Conservation (phyloP, 2,113 vertebrate genomes). For the Pachycephala philippinensis region DNA sequence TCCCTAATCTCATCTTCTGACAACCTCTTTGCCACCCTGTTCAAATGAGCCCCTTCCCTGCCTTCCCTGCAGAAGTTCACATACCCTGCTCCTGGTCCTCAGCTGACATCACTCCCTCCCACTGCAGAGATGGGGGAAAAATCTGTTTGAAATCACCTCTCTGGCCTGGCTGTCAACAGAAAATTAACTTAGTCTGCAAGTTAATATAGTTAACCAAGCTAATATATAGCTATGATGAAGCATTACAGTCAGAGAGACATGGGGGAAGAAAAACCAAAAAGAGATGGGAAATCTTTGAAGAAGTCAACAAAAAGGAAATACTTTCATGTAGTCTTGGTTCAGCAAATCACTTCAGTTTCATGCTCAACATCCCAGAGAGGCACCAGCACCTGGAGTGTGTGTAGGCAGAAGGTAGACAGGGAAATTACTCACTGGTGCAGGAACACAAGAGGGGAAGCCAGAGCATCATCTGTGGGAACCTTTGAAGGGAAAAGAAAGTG, state of each 20-base stretch:
- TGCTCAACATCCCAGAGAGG: background rate
- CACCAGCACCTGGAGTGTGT: background rate
- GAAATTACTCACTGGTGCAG: constrained; percentile 11
- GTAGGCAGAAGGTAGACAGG: constrained; percentile 14
- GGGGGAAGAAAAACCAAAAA: fast-evolving
- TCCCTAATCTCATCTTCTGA: background rate
- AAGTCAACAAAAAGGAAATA: background rate
- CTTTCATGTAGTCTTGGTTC: background rate
- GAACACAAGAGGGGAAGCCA: background rate
- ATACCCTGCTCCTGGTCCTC: background rate
- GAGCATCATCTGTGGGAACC: background rate
- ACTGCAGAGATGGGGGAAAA: background rate
- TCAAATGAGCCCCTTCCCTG: background rate
- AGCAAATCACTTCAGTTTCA: background rate
- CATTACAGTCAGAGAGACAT: background rate
- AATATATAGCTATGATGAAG: background rate
- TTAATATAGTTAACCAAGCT: too few relatives aligned
- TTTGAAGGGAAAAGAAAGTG: background rate
- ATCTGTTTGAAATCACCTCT: background rate
- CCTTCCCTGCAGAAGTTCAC: background rate
- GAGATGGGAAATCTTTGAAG: background rate
- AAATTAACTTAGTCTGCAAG: background rate
- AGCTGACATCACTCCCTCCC: background rate
- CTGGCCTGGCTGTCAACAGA: background rate
- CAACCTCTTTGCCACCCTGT: background rate